phyloP scores from a whole-genome alignment of 2,113 vertebrate genomes.

The Sebastes fasciatus region DNA sequence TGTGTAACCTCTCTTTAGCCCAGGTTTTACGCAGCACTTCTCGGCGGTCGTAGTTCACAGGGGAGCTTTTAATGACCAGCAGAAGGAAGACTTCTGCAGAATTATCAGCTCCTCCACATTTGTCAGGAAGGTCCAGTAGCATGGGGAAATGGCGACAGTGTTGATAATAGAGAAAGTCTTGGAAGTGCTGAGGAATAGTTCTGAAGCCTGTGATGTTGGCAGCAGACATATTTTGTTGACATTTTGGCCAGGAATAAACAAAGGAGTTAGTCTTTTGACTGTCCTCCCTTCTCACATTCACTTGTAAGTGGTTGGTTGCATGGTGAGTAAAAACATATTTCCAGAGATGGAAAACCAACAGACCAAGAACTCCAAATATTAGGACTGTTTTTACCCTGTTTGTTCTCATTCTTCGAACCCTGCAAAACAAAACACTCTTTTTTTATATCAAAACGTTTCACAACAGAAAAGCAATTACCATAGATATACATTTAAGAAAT shows the following conservation, averaged over 20 bases:
- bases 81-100: conserved; percentile 86
- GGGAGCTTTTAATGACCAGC: conserved; percentile 89
- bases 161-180: conserved; percentile 84
- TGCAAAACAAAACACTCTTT: too few species aligned
- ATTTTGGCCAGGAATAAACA: conserved; percentile 40
- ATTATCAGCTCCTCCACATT: conserved; percentile 72
- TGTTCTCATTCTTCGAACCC: too few species aligned
- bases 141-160: conserved; percentile 86
- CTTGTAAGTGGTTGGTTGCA: too few species aligned
- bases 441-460: too few species aligned
- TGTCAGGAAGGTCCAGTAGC: conserved; percentile 79
- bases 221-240: conserved; percentile 70
- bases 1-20: conserved; percentile 84
- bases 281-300: too few species aligned
- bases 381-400: too few species aligned
- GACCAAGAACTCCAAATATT: too few species aligned
- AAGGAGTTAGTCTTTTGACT: background rate
- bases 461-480: too few species aligned
- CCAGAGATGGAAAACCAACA: too few species aligned
- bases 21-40: conserved; percentile 90
- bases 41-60: conserved; percentile 85
- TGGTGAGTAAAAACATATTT: too few species aligned
- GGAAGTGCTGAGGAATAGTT: too few species aligned
- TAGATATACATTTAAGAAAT: too few species aligned
- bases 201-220: conserved; percentile 71